Evolutionary conservation across 2,797 vertebrate species (phyloP), one percentile per base, ranked within the genome.

Genomic region (Mastacembelus armatus): DNA sequence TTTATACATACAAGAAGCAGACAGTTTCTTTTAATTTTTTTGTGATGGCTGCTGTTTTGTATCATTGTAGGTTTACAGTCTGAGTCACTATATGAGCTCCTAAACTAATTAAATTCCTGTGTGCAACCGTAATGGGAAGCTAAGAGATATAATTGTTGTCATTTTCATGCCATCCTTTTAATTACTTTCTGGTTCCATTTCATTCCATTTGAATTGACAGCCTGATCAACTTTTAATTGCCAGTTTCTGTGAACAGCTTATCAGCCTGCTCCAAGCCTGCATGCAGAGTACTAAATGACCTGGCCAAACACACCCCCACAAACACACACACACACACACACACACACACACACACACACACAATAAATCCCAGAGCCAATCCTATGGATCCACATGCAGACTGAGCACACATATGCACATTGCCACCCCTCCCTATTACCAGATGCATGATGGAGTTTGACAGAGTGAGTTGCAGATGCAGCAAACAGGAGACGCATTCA

Each of bases 161-260:
- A 73, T 92, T 91, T 90, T 90, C 80, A 83, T 82, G 83, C 81
- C 88, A 89, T 93, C 89, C 89, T 89, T 94, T 93, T 93, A 94
- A 94, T 93, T 94, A 93, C 92, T 92, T 93, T 93, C 88, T 87
- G 91, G 93, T 93, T 94, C 92, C 92, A 91, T 94, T 94, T 94
- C 92, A 93, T 93, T 94, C 91, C 91, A 90, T 93, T 91, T 86
- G 86, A 92, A 93, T 88, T 92, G 92, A 93, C 92, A 86, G 90
- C 71, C 85, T 92, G 92, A 92, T 93, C 93, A 93, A 92, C 89
- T 92, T 93, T 93, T 93, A 93, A 93, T 93, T 93, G 91, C 89
- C 78, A 90, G 85, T 92, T 92, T 89, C 88, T 89, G 82, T 82
- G 90, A 92, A 91, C 80, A 84, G 90, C 93, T 94, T 94, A 94